Evolutionary conservation across 2,113 vertebrate genomes (phyloP), one percentile per base, ranked within the genome.

Genomic region (Atrichornis clamosus): DNA sequence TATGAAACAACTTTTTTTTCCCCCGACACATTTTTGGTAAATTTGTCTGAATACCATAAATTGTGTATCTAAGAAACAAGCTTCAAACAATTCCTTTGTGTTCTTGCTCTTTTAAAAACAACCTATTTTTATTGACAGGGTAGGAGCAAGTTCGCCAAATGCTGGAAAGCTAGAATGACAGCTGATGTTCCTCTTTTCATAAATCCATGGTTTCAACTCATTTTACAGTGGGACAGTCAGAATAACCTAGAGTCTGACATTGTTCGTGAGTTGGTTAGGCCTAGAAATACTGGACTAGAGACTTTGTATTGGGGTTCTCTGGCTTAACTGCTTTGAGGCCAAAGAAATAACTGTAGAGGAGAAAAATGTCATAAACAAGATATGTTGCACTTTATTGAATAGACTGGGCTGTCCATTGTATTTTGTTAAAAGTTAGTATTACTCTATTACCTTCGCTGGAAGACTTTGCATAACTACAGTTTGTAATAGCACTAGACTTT

Each of bases 11-110:
- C 27, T 27, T 68, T 93, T 89, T 58, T 82, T 89, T 55, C 28
- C 5, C 41, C 35, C 23, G 15, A 52, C 53, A 81, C 4, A 39
- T 84, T 88, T 96, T 92, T 75, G 28, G 47, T 75, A 41, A 87
- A 81, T 94, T 97, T 90, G 72, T 90, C 83, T 93, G 90, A 94
- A 93, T 96, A 77, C 83, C 37, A 30, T 86, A 83, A 94, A 77
- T 6, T 56, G 20, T 70, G 82, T 93, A 88, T 94, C 90, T 68
- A 94, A 93, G 95, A 88, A 89, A 93, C 79, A 82, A 56, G 33
- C 87, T 87, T 81, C 74, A 70, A 90, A 37, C 44, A 93, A 96
- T 90, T 92, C 90, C 30, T 96, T 97, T 95, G 90, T 92, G n/a
- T 80, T 92, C 55, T 46, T 89, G 5, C 41, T 91, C 42, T 93